Conservation (phyloP, 2,797 vertebrate species). For the Alfaro cultratus region DNA sequence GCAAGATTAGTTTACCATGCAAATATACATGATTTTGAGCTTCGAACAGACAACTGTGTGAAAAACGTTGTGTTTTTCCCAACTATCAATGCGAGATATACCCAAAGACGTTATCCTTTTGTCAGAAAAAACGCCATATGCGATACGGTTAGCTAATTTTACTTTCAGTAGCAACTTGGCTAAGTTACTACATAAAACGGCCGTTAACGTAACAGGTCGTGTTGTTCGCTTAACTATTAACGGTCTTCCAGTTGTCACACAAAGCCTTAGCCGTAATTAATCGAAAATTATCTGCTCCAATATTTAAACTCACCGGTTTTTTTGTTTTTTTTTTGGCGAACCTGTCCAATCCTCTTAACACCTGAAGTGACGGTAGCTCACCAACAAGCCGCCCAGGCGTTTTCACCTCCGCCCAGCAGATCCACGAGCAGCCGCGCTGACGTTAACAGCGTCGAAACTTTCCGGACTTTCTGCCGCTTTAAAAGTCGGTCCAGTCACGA, state of each 20-base stretch:
- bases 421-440: neutral
- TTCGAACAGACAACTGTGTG: neutral
- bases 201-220: neutral
- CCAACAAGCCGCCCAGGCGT: neutral
- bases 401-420: neutral
- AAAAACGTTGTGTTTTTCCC: neutral
- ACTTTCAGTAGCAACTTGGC: neutral
- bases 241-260: neutral
- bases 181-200: neutral
- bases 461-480: neutral
- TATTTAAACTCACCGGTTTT: neutral
- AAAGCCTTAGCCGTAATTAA: neutral
- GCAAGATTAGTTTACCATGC: neutral
- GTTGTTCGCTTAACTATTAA: neutral
- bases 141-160: neutral
- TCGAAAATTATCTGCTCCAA: neutral
- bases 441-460: neutral
- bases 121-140: neutral
- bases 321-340: neutral
- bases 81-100: neutral
- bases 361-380: neutral
- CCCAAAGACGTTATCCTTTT: neutral
- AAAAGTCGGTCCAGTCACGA: neutral
- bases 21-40: neutral
- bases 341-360: neutral